A percentile compares a stretch with the other conserved stretches of the same genome.
phyloP scores from a whole-genome alignment of 2,797 vertebrate species.

The Rallus crepitans region DNA sequence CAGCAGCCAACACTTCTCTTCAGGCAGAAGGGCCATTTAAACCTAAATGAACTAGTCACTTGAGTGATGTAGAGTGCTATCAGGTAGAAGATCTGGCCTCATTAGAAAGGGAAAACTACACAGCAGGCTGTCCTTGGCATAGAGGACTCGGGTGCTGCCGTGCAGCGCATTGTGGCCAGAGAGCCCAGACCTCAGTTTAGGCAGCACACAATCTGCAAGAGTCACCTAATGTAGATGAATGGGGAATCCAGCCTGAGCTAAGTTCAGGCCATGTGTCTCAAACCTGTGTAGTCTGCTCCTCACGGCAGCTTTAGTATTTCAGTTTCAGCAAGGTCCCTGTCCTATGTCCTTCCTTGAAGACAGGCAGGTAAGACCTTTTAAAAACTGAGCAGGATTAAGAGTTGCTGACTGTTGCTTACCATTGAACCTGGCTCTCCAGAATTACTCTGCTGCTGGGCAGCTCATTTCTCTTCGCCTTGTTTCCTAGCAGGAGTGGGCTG shows the following conservation, averaged over 20 bases:
- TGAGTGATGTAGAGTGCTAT: conserved; percentile 29
- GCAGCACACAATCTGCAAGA: background rate
- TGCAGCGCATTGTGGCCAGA: background rate
- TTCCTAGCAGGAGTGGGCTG: background rate
- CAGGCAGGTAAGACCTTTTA: background rate
- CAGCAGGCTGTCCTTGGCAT: background rate
- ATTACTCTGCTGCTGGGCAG: background rate
- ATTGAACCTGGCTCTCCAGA: background rate
- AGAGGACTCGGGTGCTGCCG: background rate
- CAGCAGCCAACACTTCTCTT: conserved; percentile 49
- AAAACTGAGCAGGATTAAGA: background rate
- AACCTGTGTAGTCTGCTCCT: background rate
- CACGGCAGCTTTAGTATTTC: background rate
- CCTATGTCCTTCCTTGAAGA: background rate
- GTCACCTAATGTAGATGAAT: background rate
- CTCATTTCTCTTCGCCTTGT: background rate
- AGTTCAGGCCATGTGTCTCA: background rate
- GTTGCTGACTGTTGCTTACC: background rate
- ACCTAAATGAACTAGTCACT: conserved; percentile 54
- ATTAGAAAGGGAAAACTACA: background rate
- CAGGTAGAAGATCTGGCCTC: conserved; percentile 47
- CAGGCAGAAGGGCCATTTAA: conserved; percentile 60
- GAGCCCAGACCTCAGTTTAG: background rate
- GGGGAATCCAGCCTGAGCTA: background rate
- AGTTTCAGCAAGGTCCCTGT: background rate